Conservation (phyloP, 2,113 vertebrate genomes). For the Spea bombifrons region DNA sequence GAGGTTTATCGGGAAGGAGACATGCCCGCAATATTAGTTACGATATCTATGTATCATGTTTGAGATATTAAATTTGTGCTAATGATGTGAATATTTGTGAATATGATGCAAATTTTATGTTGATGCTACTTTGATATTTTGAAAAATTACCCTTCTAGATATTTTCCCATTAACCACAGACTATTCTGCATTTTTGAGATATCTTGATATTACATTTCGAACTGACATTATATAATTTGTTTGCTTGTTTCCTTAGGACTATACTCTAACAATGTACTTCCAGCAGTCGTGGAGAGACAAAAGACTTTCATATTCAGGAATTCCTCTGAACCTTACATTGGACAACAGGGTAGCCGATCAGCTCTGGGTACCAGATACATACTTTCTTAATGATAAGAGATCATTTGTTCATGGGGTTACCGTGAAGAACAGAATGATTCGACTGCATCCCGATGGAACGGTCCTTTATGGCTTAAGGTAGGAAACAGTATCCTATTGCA, state of each 20-base stretch:
- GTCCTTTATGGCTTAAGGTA: slow-evolving; percentile 90
- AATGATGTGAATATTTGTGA: no score
- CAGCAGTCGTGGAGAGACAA: slow-evolving; percentile 95
- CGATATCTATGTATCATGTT: no score
- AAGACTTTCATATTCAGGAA: slow-evolving; percentile 89
- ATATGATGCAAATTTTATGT: no score
- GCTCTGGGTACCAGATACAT: slow-evolving; percentile 90
- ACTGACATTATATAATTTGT: slow-evolving; percentile 42
- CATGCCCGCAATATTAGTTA: no score
- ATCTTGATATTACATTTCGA: not conserved
- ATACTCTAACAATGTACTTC: slow-evolving; percentile 94
- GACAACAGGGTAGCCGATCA: slow-evolving; percentile 91
- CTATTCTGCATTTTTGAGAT: not conserved
- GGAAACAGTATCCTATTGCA: slow-evolving; percentile 25
- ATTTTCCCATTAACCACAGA: not conserved
- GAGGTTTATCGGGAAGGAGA: no score
- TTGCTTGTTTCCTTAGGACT: slow-evolving; percentile 71
- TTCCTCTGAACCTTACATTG: slow-evolving; percentile 87
- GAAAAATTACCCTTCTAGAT: not conserved
- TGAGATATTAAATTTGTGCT: no score
- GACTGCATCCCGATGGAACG: slow-evolving; percentile 88
- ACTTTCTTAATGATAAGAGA: slow-evolving; percentile 93
- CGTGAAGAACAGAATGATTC: slow-evolving; percentile 91
- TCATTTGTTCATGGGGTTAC: slow-evolving; percentile 91
- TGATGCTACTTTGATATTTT: not conserved